Evolutionary conservation across 1,140 invertebrate species (phyloP), one percentile per base, ranked within the genome.

Genomic region (Pachypeltis micranthus): DNA sequence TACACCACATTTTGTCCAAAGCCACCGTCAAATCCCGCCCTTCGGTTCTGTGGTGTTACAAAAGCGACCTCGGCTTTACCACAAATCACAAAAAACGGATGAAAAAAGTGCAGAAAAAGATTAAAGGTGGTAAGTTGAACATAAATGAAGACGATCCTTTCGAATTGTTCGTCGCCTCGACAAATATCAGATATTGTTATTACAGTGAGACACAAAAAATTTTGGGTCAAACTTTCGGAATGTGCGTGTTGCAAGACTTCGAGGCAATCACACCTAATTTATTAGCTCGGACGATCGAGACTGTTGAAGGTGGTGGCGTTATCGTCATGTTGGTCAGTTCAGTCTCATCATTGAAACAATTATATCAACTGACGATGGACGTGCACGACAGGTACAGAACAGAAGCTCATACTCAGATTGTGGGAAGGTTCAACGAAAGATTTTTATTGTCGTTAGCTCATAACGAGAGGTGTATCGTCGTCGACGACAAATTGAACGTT

Each of bases 211-310:
- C 96, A 7, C 93, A 98, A 73, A 94, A 94, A 71, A 97, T 99
- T 73, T 79, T 99, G 1, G 97, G 97, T 60, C 93, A 96, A 67
- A 99, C 96, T 0, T 99, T 90, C 78, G 95, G 94, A 62, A 96
- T 97, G 81, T 95, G 93, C 78, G 85, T 99, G 63, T 77, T 98
- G 63, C 94, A 93, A 85, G 96, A 99, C 78, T 99, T 99, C 81
- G 96, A 99, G 80, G 96, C 96, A 1, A 70, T 99, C 0, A 99
- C 96, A n/a, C 97, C 97, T 3, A 99, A 99, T 76, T 79, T 98
- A 47, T 78, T 99, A 70, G 97, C 97, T 0, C 79, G 96, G 66
- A 98, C 96, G 3, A 85, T 99, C 67, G 97, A 99, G 81, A 99
- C 97, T 0, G 92, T 99, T 0, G 93, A 98, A 81, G 96, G 97